phyloP scores from a whole-genome alignment of 1,140 invertebrate genomes.

The Drosophila micromelanica region DNA sequence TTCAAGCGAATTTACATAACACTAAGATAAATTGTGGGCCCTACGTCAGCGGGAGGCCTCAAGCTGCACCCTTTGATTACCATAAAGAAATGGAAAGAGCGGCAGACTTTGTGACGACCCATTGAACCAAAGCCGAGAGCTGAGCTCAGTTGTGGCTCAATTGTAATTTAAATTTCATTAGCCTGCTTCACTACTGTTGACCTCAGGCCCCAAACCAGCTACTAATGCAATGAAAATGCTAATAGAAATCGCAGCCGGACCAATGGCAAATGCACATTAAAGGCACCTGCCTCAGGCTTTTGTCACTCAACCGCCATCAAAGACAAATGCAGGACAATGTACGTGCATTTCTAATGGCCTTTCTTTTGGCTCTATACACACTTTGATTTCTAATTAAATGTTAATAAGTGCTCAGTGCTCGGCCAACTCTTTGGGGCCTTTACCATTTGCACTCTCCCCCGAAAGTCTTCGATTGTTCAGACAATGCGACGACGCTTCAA shows the following conservation, averaged over 20 bases:
- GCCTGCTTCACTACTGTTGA: constrained; percentile 25
- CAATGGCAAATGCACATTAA: not conserved
- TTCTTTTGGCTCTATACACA: constrained; percentile 17
- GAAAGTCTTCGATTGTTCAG: constrained; percentile 9
- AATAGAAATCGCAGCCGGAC: constrained; percentile 30
- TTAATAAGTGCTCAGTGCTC: constrained; percentile 53
- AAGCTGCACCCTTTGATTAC: constrained; percentile 41
- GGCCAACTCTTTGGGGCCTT: constrained; percentile 56
- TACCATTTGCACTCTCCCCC: constrained; percentile 9
- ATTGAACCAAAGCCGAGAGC: constrained; percentile 52
- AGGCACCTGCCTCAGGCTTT: constrained; percentile 62
- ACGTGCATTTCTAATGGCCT: constrained; percentile 58
- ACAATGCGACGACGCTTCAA: constrained; percentile 38
- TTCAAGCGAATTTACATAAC: constrained; percentile 63
- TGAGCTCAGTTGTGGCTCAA: constrained; percentile 21
- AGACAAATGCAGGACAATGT: constrained; percentile 31
- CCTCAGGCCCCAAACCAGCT: not conserved
- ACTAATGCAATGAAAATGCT: constrained; percentile 52
- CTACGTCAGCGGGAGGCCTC: constrained; percentile 50
- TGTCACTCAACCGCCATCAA: too few species aligned
- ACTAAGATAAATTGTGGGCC: constrained; percentile 51
- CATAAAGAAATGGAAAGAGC: constrained; percentile 29
- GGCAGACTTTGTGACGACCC: constrained; percentile 60
- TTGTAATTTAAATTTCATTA: constrained; percentile 66
- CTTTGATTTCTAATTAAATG: constrained; percentile 80